Conservation (phyloP, 2,113 vertebrate species). For the Myiopsitta monachus region DNA sequence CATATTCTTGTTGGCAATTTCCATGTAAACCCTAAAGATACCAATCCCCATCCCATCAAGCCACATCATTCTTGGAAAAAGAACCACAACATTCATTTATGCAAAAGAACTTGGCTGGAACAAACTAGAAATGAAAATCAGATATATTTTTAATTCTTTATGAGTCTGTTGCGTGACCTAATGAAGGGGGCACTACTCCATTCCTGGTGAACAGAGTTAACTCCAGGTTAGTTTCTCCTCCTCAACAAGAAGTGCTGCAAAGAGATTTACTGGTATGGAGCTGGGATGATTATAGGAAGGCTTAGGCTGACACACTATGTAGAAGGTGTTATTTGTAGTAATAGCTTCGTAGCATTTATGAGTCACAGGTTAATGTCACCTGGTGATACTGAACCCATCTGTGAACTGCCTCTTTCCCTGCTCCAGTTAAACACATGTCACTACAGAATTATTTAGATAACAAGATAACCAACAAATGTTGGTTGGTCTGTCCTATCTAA, state of each 20-base stretch:
- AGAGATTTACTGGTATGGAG: neutral
- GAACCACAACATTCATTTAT: conserved; percentile 41
- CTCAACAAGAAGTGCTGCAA: neutral
- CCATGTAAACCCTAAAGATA: conserved; percentile 18
- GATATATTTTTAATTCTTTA: neutral
- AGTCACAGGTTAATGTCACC: neutral
- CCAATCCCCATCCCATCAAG: neutral
- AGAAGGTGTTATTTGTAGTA: neutral
- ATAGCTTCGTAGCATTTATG: neutral
- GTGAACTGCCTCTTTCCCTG: neutral
- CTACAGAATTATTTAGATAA: neutral
- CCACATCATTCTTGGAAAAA: conserved; percentile 57
- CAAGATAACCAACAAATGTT: neutral
- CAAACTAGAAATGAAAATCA: neutral
- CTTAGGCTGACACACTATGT: neutral
- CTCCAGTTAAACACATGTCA: neutral
- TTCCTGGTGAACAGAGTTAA: neutral
- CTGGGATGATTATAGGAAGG: neutral
- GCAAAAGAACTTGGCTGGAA: conserved; percentile 31
- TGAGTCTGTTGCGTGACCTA: neutral
- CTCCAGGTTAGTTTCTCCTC: neutral
- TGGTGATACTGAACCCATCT: neutral
- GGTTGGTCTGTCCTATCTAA: neutral
- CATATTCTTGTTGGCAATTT: conserved; percentile 5
- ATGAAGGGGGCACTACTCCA: neutral